These are phyloP conservation scores for Lasioglossum leucozonium DNA, from an alignment of 2,888 invertebrate species.

Conservation along the genomic window DNA sequence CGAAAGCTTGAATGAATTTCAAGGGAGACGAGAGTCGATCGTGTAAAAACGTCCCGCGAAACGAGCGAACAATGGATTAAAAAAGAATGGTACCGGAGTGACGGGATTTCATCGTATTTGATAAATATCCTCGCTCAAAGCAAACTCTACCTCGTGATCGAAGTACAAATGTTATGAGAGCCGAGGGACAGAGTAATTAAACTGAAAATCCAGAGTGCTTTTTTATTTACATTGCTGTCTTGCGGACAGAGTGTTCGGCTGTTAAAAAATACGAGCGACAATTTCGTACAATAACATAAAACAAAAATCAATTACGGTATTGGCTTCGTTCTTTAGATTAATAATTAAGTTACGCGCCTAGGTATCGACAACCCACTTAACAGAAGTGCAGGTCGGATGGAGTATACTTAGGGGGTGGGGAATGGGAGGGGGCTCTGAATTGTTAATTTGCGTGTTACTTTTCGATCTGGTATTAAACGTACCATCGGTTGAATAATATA, in stretches of 20 bases:
- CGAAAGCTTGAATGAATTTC: no score
- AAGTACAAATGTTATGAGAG: neutral
- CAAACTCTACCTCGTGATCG: neutral
- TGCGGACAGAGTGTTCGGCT: neutral
- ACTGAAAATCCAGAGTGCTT: neutral
- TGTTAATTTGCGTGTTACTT: neutral
- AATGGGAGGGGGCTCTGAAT: neutral
- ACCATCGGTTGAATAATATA: neutral
- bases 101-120: no score
- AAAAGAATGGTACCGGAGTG: no score
- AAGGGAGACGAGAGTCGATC: no score
- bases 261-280: neutral
- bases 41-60: no score
- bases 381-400: neutral
- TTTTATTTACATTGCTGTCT: neutral
- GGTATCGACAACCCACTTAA: neutral
- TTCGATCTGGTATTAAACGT: neutral
- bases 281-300: neutral
- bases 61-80: no score
- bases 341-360: neutral
- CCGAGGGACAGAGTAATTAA: neutral
- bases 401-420: neutral
- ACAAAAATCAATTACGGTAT: neutral
- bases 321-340: neutral
- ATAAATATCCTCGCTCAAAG: neutral